Evolutionary conservation across 2,888 invertebrate genomes (phyloP).

Genomic region (Schizotus pectinicornis): DNA sequence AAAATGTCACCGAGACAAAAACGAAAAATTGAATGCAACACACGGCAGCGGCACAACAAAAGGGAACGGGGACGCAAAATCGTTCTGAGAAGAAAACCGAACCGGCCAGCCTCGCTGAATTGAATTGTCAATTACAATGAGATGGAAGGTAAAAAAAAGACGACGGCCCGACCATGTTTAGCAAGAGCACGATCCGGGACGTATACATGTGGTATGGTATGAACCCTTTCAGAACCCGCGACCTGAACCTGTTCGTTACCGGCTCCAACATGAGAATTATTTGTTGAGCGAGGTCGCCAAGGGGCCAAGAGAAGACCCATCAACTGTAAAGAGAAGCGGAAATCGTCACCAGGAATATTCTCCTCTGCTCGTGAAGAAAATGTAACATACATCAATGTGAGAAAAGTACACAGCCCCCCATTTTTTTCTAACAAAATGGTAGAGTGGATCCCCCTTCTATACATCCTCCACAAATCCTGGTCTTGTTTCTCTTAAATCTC

Average conservation of each 20-base stretch:
- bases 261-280: slow-evolving; percentile 25
- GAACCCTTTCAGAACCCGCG: slow-evolving; percentile 11
- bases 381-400: too few species aligned
- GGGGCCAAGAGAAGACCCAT: too few species aligned
- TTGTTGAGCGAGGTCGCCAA: too few species aligned
- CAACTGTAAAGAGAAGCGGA: too few species aligned
- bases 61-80: slow-evolving; percentile 44
- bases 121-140: slow-evolving; percentile 55
- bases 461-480: too few species aligned
- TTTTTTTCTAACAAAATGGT: too few species aligned
- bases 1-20: slow-evolving; percentile 53
- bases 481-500: too few species aligned
- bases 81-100: slow-evolving; percentile 50
- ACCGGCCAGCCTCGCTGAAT: slow-evolving; percentile 48
- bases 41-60: slow-evolving; percentile 50
- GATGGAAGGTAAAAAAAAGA: slow-evolving; percentile 28
- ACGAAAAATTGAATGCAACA: slow-evolving; percentile 40
- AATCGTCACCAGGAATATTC: too few species aligned
- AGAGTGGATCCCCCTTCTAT: too few species aligned
- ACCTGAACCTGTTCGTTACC: slow-evolving; percentile 24
- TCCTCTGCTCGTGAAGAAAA: too few species aligned
- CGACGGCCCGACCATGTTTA: slow-evolving; percentile 22
- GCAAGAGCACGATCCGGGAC: slow-evolving; percentile 27
- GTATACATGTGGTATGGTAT: slow-evolving; percentile 16
- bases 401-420: too few species aligned